Evolutionary conservation across 2,888 invertebrate genomes (phyloP).

Genomic region (Tenthredo amoena): DNA sequence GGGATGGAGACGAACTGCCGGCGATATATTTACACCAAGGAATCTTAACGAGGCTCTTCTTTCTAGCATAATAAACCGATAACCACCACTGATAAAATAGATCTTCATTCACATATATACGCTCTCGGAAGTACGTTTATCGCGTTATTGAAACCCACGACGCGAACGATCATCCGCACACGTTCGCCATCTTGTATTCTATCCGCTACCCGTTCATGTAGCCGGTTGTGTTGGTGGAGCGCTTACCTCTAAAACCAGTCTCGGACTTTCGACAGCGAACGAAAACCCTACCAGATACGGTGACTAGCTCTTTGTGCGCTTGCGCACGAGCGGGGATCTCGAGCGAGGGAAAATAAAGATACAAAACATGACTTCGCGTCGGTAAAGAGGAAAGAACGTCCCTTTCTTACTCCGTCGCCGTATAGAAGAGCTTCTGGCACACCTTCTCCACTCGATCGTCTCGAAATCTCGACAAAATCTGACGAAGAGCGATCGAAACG

Average conservation of each 20-base stretch:
- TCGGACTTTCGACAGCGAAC: slow-evolving; percentile 44
- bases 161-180: slow-evolving; percentile 66
- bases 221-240: slow-evolving; percentile 23
- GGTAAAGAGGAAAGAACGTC: background rate
- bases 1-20: background rate
- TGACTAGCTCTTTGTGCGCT: background rate
- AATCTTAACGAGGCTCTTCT: background rate
- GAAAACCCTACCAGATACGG: slow-evolving; percentile 40
- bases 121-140: too few species aligned
- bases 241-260: slow-evolving; percentile 49
- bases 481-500: background rate
- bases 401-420: background rate
- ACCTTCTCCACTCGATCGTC: background rate
- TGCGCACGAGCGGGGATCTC: background rate
- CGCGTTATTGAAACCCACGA: slow-evolving; percentile 59
- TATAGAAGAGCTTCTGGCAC: background rate
- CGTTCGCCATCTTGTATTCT: slow-evolving; percentile 72
- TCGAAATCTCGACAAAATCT: background rate
- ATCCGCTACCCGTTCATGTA: slow-evolving; percentile 17
- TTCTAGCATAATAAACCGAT: slow-evolving; percentile 55
- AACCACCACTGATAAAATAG: background rate
- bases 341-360: background rate
- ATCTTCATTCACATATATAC: slow-evolving; percentile 39
- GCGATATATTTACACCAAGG: background rate
- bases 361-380: background rate